Evolutionary conservation across 1,140 invertebrate species (phyloP).

Genomic region (Conopomorpha cramerella): DNA sequence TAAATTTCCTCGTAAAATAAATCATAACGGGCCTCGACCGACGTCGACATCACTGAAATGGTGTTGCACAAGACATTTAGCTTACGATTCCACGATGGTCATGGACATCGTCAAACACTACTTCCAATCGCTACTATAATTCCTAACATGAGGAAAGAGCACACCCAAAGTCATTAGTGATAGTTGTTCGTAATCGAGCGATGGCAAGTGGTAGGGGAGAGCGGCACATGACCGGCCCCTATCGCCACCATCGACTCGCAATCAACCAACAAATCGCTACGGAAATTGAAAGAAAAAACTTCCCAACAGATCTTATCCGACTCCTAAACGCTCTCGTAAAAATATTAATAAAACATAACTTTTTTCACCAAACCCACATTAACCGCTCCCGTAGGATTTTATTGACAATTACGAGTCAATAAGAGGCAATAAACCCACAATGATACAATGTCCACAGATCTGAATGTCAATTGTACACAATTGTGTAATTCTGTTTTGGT

Average conservation of each 20-base stretch:
- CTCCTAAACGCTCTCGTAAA: slow-evolving; percentile 58
- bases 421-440: slow-evolving; percentile 57
- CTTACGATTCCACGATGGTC: too few relatives aligned
- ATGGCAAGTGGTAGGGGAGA: slow-evolving; percentile 46
- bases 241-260: slow-evolving; percentile 57
- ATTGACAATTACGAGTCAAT: slow-evolving; percentile 59
- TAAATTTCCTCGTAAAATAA: slow-evolving; percentile 32
- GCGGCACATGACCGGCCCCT: too few relatives aligned
- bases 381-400: slow-evolving; percentile 55
- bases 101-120: too few relatives aligned
- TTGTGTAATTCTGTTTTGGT: slow-evolving; percentile 54
- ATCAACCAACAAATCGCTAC: slow-evolving; percentile 58
- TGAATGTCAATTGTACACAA: slow-evolving; percentile 58
- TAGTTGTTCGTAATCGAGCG: too few relatives aligned
- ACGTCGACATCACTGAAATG: too few relatives aligned
- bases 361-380: slow-evolving; percentile 60
- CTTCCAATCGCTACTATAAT: too few relatives aligned
- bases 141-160: too few relatives aligned
- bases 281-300: slow-evolving; percentile 60
- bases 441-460: slow-evolving; percentile 53
- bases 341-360: slow-evolving; percentile 62
- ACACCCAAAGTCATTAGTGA: too few relatives aligned
- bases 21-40: slow-evolving; percentile 41
- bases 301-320: slow-evolving; percentile 51
- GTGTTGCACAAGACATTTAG: too few relatives aligned